These are phyloP conservation scores for Uropsilus gracilis DNA, from an alignment of 2,113 vertebrate genomes.

Conservation along the genomic window DNA sequence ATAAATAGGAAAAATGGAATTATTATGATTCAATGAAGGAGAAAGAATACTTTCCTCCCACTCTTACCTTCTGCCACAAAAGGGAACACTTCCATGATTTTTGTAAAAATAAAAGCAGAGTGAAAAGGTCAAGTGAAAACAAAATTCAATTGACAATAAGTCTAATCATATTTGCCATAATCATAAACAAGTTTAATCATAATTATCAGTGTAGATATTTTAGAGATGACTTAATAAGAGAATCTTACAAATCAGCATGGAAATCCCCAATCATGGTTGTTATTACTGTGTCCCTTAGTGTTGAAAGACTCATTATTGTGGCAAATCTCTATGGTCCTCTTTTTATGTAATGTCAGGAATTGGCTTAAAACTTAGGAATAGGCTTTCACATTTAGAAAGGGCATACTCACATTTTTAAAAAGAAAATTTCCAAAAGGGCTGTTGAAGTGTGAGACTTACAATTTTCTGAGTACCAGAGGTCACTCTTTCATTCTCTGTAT, in stretches of 20 bases:
- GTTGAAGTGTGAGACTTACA: not conserved
- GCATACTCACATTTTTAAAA: not conserved
- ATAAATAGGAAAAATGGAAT: constrained; percentile 68
- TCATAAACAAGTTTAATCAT: constrained; percentile 55
- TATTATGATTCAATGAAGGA: constrained; percentile 30
- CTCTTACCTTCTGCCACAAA: not conserved
- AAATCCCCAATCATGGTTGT: constrained; percentile 41
- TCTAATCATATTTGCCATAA: constrained; percentile 53
- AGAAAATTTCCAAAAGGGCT: not conserved
- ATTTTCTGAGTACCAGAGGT: not conserved
- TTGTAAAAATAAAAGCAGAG: not conserved
- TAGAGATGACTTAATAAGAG: constrained; percentile 27
- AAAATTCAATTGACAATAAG: constrained; percentile 47
- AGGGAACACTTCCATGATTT: not conserved
- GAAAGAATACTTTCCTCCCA: constrained; percentile 32
- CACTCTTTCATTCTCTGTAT: not conserved
- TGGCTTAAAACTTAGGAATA: not conserved
- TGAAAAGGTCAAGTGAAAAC: constrained; percentile 58
- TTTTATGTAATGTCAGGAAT: not conserved
- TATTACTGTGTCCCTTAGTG: constrained; percentile 35
- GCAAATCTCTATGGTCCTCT: constrained; percentile 15
- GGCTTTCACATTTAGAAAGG: not conserved
- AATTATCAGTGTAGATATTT: constrained; percentile 40
- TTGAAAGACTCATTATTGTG: not conserved
- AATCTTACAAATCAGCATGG: constrained; percentile 45